Conservation (phyloP, 2,113 vertebrate species). For the Hydrolagus affinis region DNA sequence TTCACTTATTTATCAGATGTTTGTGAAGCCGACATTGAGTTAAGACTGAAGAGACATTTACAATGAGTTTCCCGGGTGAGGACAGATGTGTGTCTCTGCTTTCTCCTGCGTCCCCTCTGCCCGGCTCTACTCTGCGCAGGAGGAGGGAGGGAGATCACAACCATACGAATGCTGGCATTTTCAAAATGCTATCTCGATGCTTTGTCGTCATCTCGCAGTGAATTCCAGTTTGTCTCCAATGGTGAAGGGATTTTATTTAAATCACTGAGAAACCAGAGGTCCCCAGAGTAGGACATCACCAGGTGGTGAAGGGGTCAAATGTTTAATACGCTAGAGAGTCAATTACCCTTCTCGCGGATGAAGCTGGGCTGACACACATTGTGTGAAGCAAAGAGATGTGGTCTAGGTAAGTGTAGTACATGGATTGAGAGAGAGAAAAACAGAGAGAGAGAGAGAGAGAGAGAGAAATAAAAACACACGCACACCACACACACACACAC, state of each 20-base stretch:
- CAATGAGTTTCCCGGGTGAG: neutral
- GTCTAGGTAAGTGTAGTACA: neutral
- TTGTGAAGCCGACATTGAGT: neutral
- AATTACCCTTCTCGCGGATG: too few relatives aligned
- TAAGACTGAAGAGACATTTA: constrained; percentile 2
- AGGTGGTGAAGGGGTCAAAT: too few relatives aligned
- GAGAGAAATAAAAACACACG: neutral
- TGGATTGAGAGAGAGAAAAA: too few relatives aligned
- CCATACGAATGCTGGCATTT: neutral
- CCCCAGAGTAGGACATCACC: too few relatives aligned
- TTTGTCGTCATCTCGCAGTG: neutral
- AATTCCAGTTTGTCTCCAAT: neutral
- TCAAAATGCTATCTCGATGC: neutral
- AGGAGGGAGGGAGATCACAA: neutral
- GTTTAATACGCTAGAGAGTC: too few relatives aligned
- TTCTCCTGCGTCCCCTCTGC: neutral
- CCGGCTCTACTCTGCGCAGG: neutral
- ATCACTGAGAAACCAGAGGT: too few relatives aligned
- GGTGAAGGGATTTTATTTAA: too few relatives aligned
- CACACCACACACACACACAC: neutral
- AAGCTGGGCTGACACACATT: too few relatives aligned
- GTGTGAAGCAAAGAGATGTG: neutral
- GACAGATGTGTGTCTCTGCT: neutral
- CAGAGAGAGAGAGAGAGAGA: neutral
- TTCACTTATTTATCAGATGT: neutral